Conservation (phyloP, 2,113 vertebrate species). For the Oostethus manadensis region DNA sequence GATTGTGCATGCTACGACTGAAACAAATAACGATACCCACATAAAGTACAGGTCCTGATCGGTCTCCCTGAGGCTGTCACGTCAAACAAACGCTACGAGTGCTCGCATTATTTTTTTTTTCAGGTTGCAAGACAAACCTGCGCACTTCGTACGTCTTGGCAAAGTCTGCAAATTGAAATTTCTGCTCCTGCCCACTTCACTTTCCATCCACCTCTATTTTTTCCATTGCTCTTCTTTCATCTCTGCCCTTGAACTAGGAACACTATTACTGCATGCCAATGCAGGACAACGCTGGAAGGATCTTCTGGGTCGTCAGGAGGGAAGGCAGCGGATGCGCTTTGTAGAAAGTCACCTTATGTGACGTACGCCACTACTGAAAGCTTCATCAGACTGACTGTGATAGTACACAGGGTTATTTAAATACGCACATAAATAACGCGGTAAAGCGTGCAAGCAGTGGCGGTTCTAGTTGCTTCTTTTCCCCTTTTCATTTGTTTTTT, state of each 20-base stretch:
- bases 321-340: neutral
- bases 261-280: neutral
- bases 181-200: conserved; percentile 15
- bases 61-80: no score
- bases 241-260: conserved; percentile 1
- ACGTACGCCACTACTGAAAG: neutral
- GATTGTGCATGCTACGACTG: neutral
- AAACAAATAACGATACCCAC: conserved; percentile 21
- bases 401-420: neutral
- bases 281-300: neutral
- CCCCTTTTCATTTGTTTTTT: no score
- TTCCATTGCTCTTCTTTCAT: conserved; percentile 9
- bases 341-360: neutral
- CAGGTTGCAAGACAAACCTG: no score
- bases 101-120: no score
- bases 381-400: neutral
- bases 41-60: conserved; percentile 14
- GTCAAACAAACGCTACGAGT: no score
- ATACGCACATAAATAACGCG: no score
- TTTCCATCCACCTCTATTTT: conserved; percentile 6
- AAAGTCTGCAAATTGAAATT: conserved; percentile 8
- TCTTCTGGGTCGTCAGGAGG: neutral
- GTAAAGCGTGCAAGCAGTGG: no score
- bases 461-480: no score
- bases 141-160: no score